These are phyloP conservation scores for Cataglyphis hispanica DNA, from an alignment of 1,140 invertebrate genomes.

Conservation along the genomic window DNA sequence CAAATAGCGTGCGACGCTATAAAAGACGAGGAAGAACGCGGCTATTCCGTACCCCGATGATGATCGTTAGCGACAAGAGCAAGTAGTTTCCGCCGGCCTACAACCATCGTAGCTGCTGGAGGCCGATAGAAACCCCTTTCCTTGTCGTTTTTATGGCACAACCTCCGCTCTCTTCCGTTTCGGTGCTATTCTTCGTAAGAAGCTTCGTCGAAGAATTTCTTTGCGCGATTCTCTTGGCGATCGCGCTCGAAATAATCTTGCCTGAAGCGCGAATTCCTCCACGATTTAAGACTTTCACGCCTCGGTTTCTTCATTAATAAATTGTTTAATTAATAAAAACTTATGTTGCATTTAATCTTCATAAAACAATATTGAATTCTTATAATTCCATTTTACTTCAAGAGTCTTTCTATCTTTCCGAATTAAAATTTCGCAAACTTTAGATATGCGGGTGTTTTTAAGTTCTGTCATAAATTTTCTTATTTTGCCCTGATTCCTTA, in stretches of 20 bases:
- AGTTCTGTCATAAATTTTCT: neutral
- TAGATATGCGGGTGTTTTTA: constrained; percentile 1
- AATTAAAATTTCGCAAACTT: constrained; percentile 1
- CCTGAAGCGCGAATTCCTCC: neutral
- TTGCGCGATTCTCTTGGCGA: neutral
- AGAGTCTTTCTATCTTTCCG: neutral
- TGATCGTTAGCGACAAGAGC: constrained; percentile 86
- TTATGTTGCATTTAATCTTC: neutral
- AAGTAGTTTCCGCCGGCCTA: constrained; percentile 98
- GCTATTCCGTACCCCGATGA: constrained; percentile 31
- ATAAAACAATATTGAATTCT: neutral
- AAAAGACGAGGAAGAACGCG: constrained; percentile 12
- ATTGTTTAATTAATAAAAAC: neutral
- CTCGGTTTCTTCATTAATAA: neutral
- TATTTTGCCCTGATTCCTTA: constrained; percentile 26
- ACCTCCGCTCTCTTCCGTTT: constrained; percentile 26
- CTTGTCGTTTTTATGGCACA: constrained; percentile 74
- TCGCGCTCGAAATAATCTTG: neutral
- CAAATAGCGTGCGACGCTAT: constrained; percentile 46
- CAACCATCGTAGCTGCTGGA: constrained; percentile 93
- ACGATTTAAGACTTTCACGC: neutral
- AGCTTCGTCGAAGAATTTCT: constrained; percentile 38
- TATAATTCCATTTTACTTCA: neutral
- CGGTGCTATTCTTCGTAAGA: constrained; percentile 27
- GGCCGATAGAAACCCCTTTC: constrained; percentile 96